A percentile compares a stretch with the other conserved stretches of the same genome.
phyloP scores from a whole-genome alignment of 2,888 invertebrate genomes.

The Helicoverpa assulta region DNA sequence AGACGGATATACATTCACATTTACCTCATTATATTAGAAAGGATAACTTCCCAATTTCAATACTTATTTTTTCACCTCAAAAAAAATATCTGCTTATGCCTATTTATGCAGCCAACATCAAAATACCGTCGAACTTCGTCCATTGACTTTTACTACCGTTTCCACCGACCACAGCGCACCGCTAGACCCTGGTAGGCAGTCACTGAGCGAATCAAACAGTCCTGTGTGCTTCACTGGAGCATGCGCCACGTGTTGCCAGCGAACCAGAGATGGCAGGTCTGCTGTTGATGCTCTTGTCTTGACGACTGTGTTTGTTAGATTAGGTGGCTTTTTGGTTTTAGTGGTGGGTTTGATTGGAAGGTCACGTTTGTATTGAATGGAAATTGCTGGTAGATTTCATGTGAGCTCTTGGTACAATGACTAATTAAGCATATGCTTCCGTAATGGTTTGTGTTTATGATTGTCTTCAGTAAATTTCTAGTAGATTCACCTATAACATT shows the following conservation, averaged over 20 bases:
- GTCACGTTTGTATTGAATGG: neutral
- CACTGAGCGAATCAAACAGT: slow-evolving; percentile 64
- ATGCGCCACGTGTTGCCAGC: slow-evolving; percentile 71
- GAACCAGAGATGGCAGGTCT: slow-evolving; percentile 37
- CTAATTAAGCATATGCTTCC: too few species aligned
- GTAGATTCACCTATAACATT: too few species aligned
- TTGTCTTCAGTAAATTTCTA: too few species aligned
- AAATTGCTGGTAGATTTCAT: too few species aligned
- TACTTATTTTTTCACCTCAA: slow-evolving; percentile 1
- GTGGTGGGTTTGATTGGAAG: neutral
- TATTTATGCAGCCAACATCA: neutral
- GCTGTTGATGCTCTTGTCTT: slow-evolving; percentile 1
- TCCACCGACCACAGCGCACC: slow-evolving; percentile 36
- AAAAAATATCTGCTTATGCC: neutral
- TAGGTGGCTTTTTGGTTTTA: neutral
- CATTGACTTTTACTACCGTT: slow-evolving; percentile 60
- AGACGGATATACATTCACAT: too few species aligned
- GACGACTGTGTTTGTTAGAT: neutral
- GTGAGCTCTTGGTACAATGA: too few species aligned
- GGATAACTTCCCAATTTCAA: neutral
- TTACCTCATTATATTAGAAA: too few species aligned
- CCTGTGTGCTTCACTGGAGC: slow-evolving; percentile 73
- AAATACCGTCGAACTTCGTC: slow-evolving; percentile 13
- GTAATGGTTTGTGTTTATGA: too few species aligned
- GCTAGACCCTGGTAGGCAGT: slow-evolving; percentile 55